Conservation (phyloP, 2,113 vertebrate genomes). For the Diadophis punctatus region DNA sequence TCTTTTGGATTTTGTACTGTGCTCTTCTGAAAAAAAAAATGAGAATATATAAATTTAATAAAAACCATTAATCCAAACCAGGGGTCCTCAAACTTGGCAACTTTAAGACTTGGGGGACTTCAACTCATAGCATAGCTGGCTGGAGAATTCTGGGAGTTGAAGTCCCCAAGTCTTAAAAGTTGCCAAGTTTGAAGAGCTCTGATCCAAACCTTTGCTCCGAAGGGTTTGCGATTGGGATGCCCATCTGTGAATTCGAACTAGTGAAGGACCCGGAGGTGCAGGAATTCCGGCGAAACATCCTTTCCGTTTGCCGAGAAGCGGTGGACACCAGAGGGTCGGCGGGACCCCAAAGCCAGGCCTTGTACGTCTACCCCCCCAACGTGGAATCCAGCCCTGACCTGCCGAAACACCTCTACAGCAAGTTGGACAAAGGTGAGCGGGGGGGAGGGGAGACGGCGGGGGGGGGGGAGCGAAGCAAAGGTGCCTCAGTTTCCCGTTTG, state of each 20-base stretch:
- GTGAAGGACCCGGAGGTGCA: conserved; percentile 68
- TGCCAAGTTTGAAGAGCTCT: too few species aligned
- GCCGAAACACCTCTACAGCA: conserved; percentile 73
- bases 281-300: conserved; percentile 64
- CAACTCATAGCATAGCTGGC: too few species aligned
- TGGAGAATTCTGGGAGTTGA: too few species aligned
- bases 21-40: too few species aligned
- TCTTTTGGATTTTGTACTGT: too few species aligned
- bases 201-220: background rate
- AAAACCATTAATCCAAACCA: background rate
- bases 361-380: conserved; percentile 78
- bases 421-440: conserved; percentile 72
- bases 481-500: background rate
- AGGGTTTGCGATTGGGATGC: conserved; percentile 80
- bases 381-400: conserved; percentile 73
- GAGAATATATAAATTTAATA: too few species aligned
- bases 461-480: background rate
- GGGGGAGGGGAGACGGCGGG: accelerated
- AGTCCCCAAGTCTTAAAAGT: too few species aligned
- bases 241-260: conserved; percentile 70
- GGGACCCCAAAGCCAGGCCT: conserved; percentile 71
- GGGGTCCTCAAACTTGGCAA: too few species aligned
- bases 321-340: conserved; percentile 75
- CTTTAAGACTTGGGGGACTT: too few species aligned
- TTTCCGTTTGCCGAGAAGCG: conserved; percentile 74